Percentiles rank a stretch among this genome's conserved stretches.
Evolutionary conservation across 2,113 vertebrate genomes (phyloP).

Genomic region (Athene cunicularia): DNA sequence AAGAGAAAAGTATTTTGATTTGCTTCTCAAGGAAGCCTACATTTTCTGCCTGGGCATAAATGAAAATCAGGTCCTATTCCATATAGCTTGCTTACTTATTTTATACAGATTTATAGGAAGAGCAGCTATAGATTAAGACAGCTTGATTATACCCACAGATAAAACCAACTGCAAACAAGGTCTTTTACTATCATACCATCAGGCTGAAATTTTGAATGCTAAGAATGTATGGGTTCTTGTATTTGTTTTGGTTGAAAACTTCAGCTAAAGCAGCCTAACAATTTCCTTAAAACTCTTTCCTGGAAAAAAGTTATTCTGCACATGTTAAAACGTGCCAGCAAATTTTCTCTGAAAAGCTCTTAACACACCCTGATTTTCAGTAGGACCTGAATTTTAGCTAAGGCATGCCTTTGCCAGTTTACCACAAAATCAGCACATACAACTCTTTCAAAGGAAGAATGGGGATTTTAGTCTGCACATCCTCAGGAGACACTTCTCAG

Average conservation of each 20-base stretch:
- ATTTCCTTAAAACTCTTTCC: constrained; percentile 28
- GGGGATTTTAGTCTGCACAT: not conserved
- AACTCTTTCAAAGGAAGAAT: not conserved
- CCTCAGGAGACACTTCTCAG: not conserved
- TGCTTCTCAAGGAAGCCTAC: not conserved
- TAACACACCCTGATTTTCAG: not conserved
- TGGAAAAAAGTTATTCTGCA: not conserved
- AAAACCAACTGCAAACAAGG: constrained; percentile 6
- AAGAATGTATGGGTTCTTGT: not conserved
- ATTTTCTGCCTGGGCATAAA: not conserved
- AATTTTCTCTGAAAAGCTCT: not conserved
- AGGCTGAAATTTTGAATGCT: not conserved
- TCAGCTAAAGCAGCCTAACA: not conserved
- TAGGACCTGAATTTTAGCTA: not conserved
- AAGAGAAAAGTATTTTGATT: not conserved
- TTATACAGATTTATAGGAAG: not conserved
- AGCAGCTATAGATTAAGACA: not conserved
- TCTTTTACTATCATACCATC: not conserved
- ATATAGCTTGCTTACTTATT: not conserved
- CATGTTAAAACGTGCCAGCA: not conserved
- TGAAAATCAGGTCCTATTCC: not conserved
- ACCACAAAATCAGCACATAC: not conserved
- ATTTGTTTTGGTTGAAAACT: constrained; percentile 44
- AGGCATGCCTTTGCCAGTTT: not conserved
- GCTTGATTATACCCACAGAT: constrained; percentile 9